Percentiles rank a stretch among this genome's conserved stretches.
These are phyloP conservation scores for Adelges cooleyi DNA, from an alignment of 1,140 invertebrate species.

Conservation along the genomic window DNA sequence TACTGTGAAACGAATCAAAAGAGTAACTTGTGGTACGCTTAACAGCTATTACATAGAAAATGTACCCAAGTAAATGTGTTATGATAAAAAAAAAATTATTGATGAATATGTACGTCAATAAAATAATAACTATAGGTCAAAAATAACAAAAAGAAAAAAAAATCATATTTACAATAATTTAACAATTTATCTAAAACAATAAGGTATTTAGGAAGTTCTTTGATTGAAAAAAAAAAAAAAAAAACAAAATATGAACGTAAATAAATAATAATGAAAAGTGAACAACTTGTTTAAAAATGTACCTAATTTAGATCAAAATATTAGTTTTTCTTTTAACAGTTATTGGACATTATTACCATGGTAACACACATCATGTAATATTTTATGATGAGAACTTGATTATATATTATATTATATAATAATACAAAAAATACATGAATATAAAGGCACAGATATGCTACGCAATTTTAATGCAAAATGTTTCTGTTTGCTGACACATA, in stretches of 20 bases:
- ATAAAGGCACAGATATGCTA: slow-evolving; percentile 16
- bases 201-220: slow-evolving; percentile 24
- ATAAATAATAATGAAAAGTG: slow-evolving; percentile 13
- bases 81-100: slow-evolving; percentile 8
- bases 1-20: slow-evolving; percentile 17
- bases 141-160: slow-evolving; percentile 21
- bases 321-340: slow-evolving; percentile 6
- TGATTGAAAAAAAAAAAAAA: slow-evolving; percentile 21
- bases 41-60: slow-evolving; percentile 27
- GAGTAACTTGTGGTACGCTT: background rate
- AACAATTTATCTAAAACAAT: slow-evolving; percentile 28
- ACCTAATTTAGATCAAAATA: background rate
- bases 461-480: too few species aligned
- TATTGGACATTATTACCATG: slow-evolving; percentile 1
- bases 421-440: slow-evolving; percentile 20
- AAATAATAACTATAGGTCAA: slow-evolving; percentile 21
- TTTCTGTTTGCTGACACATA: too few species aligned
- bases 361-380: slow-evolving; percentile 9
- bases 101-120: slow-evolving; percentile 14
- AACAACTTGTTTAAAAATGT: background rate
- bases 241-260: too few species aligned
- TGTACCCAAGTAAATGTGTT: slow-evolving; percentile 25
- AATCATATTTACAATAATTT: slow-evolving; percentile 28
- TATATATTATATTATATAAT: too few species aligned
- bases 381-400: background rate